phyloP scores from a whole-genome alignment of 2,113 vertebrate species.

The Saguinus imperator region DNA sequence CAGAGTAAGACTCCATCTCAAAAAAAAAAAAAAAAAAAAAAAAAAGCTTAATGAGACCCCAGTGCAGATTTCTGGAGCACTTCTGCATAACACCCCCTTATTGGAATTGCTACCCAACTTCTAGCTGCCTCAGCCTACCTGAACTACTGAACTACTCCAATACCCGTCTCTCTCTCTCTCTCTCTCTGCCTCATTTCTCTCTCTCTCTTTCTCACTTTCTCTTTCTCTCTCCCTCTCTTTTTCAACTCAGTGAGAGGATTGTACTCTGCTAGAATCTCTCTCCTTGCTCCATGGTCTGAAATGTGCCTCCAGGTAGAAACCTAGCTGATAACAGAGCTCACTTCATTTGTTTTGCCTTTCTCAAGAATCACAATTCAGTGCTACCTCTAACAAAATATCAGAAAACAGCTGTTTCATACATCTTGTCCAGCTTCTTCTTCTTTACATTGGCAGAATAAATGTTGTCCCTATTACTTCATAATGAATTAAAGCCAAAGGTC shows the following conservation, averaged over 20 bases:
- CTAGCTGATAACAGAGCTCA: not conserved
- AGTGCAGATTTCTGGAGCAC: not conserved
- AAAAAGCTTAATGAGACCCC: not conserved
- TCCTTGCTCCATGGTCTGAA: not conserved
- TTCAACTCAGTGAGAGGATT: not conserved
- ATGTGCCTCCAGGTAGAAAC: not conserved
- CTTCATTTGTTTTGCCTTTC: not conserved
- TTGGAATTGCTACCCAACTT: not conserved
- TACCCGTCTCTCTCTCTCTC: not conserved
- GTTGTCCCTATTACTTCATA: not conserved
- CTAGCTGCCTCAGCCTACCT: not conserved
- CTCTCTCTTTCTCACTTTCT: no score
- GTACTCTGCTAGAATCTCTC: not conserved
- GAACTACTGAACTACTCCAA: not conserved
- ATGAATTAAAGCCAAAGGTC: not conserved
- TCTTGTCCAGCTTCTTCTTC: not conserved
- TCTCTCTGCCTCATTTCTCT: not conserved
- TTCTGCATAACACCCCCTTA: not conserved
- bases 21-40: no score
- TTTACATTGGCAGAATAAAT: not conserved
- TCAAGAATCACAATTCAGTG: not conserved
- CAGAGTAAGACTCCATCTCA: no score
- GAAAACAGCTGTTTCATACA: not conserved
- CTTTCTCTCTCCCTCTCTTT: not conserved
- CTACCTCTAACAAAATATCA: not conserved